Evolutionary conservation across 2,113 vertebrate species (phyloP).

Genomic region (Daphoenositta chrysoptera): DNA sequence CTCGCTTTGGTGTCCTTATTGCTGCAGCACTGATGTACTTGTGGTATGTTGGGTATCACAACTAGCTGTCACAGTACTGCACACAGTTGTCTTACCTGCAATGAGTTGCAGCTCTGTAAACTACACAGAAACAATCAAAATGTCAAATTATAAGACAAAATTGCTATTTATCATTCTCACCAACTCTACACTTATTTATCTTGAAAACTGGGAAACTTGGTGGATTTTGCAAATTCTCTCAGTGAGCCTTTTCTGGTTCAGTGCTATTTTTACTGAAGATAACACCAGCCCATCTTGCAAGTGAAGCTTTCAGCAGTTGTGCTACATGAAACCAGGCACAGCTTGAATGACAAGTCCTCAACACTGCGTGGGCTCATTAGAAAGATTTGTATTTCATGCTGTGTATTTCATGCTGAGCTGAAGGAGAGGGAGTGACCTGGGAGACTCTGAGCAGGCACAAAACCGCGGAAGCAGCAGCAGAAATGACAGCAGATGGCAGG

Average conservation of each 20-base stretch:
- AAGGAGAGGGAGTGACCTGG: neutral
- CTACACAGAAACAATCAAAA: neutral
- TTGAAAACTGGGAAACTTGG: neutral
- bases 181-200: neutral
- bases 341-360: neutral
- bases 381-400: neutral
- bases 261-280: neutral
- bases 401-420: neutral
- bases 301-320: neutral
- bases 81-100: neutral
- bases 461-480: neutral
- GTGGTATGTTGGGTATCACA: neutral
- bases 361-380: neutral
- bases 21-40: neutral
- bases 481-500: constrained; percentile 66
- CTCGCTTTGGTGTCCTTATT: neutral
- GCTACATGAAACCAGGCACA: neutral
- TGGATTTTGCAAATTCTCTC: neutral
- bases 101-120: neutral
- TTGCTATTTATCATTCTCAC: neutral
- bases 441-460: neutral
- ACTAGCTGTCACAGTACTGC: neutral
- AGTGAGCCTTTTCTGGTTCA: neutral
- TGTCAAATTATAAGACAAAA: neutral
- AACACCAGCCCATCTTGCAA: neutral